These are phyloP conservation scores for Monodelphis domestica DNA, from an alignment of 2,797 vertebrate species.

Conservation along the genomic window DNA sequence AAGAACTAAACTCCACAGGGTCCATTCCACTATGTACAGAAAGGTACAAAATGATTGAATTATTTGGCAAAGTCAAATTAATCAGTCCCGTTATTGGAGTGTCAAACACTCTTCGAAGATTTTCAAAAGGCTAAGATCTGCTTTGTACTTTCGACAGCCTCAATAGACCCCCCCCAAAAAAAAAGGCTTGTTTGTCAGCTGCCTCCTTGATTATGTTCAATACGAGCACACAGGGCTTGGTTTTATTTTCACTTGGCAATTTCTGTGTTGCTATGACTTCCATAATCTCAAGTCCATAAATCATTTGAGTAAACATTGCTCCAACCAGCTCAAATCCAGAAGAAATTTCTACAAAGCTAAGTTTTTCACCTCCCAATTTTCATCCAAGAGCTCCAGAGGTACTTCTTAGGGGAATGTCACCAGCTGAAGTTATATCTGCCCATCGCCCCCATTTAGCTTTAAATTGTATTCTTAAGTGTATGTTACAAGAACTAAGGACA, in stretches of 20 bases:
- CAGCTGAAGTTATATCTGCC: constrained; percentile 72
- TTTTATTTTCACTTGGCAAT: constrained; percentile 80
- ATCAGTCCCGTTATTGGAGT: constrained; percentile 39
- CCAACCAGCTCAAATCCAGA: constrained; percentile 75
- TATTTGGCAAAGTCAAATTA: constrained; percentile 56
- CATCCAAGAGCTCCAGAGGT: constrained; percentile 66
- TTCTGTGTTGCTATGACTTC: constrained; percentile 79
- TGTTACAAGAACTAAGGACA: constrained; percentile 72
- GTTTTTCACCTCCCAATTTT: constrained; percentile 74
- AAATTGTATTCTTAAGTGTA: constrained; percentile 70
- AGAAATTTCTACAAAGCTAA: constrained; percentile 76
- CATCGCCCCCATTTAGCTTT: constrained; percentile 70
- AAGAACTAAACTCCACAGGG: constrained; percentile 7
- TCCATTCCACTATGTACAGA: neutral
- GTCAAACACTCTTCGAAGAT: constrained; percentile 55
- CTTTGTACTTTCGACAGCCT: constrained; percentile 56
- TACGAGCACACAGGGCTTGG: constrained; percentile 62
- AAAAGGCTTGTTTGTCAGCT: constrained; percentile 62
- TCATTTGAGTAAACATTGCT: constrained; percentile 81
- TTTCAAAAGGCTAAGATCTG: constrained; percentile 35
- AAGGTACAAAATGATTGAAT: constrained; percentile 52
- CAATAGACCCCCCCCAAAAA: neutral
- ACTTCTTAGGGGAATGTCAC: constrained; percentile 71
- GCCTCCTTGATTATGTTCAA: constrained; percentile 69
- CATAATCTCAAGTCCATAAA: constrained; percentile 79